phyloP scores from a whole-genome alignment of 1,140 invertebrate species.

The Aphelenchoides besseyi region DNA sequence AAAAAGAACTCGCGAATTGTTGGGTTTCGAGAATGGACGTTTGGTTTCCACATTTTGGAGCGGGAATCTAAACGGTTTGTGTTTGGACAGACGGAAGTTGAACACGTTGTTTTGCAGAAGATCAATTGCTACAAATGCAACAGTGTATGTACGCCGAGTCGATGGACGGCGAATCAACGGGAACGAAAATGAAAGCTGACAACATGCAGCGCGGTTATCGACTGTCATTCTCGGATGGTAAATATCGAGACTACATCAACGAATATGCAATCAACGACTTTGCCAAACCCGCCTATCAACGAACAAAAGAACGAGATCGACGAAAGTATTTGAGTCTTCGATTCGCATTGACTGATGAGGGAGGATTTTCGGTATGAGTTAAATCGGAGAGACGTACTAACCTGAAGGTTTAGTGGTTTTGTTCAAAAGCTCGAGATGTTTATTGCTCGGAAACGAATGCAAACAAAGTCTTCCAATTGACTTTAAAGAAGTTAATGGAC shows the following conservation, averaged over 20 bases:
- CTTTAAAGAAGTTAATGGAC: conserved; percentile 32
- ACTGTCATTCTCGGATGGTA: conserved; percentile 42
- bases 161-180: not conserved
- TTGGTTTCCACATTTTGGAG: conserved; percentile 38
- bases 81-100: not conserved
- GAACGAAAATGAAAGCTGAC: conserved; percentile 8
- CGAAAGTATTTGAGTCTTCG: conserved; percentile 36
- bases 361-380: conserved; percentile 44
- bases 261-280: conserved; percentile 47
- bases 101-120: too few species aligned
- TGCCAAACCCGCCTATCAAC: conserved; percentile 32
- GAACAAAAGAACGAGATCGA: conserved; percentile 41
- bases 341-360: conserved; percentile 46
- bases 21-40: conserved; percentile 42
- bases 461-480: conserved; percentile 32
- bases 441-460: conserved; percentile 31
- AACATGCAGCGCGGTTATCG: conserved; percentile 41
- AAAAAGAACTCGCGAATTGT: conserved; percentile 4
- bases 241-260: conserved; percentile 46
- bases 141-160: conserved; percentile 23
- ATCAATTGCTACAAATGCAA: conserved; percentile 35
- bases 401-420: conserved; percentile 40
- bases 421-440: conserved; percentile 25
- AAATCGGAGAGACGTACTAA: too few species aligned
- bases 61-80: conserved; percentile 32